phyloP scores from a whole-genome alignment of 2,888 invertebrate species.

The Andrena trimmerana region DNA sequence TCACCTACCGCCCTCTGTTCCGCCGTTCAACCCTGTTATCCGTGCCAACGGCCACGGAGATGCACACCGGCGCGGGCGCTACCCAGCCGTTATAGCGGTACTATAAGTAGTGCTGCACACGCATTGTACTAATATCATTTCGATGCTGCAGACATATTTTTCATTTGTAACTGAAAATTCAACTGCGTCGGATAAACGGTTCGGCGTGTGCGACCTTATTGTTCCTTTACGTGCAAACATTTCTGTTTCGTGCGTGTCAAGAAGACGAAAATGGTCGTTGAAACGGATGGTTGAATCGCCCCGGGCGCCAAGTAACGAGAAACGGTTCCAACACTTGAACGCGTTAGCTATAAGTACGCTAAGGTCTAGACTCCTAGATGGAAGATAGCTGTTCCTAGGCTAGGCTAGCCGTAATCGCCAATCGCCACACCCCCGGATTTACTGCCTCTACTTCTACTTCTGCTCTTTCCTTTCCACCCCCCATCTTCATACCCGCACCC shows the following conservation, averaged over 20 bases:
- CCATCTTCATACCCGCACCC: neutral
- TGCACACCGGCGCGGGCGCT: conserved; percentile 6
- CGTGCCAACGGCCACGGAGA: conserved; percentile 39
- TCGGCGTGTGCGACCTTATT: neutral
- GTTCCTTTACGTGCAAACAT: neutral
- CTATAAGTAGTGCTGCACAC: neutral
- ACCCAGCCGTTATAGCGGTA: neutral
- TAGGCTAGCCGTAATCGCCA: conserved; percentile 72
- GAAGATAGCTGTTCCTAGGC: conserved; percentile 72
- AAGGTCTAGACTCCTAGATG: conserved; percentile 66
- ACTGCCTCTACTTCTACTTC: conserved; percentile 31
- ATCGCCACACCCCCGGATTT: conserved; percentile 62
- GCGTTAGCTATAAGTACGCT: conserved; percentile 41
- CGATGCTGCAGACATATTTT: neutral
- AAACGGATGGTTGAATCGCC: conserved; percentile 31
- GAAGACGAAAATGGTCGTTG: neutral
- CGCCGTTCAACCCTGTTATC: conserved; percentile 60
- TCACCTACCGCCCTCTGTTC: conserved; percentile 53
- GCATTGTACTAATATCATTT: neutral
- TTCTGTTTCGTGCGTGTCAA: neutral
- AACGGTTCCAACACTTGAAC: conserved; percentile 43
- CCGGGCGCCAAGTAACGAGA: conserved; percentile 32
- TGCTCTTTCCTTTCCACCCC: neutral
- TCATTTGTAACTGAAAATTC: neutral
- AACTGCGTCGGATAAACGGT: neutral